A percentile compares a stretch with the other conserved stretches of the same genome.
Conservation (phyloP, 2,888 invertebrate genomes). For the Drosophila cognata region DNA sequence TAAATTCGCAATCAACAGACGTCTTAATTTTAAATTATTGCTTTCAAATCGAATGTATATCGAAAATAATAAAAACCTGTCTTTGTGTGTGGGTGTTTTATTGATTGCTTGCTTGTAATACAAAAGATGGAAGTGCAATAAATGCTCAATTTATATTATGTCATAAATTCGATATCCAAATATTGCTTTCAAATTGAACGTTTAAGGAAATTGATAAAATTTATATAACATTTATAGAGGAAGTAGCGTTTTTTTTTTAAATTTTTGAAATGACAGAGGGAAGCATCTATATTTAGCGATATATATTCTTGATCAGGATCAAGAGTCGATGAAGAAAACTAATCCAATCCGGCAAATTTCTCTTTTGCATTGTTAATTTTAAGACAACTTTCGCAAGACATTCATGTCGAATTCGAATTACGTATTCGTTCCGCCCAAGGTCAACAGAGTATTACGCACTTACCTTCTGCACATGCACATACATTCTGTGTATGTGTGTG, state of each 20-base stretch:
- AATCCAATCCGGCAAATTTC: not conserved
- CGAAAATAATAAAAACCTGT: not conserved
- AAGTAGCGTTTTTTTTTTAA: not conserved
- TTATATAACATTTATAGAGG: not conserved
- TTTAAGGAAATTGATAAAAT: not conserved
- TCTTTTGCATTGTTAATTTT: not conserved
- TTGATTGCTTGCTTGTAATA: not conserved
- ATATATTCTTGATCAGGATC: not conserved
- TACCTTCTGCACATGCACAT: not conserved
- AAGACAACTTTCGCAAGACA: not conserved
- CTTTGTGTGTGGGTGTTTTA: constrained; percentile 10
- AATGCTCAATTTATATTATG: not conserved
- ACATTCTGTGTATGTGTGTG: constrained; percentile 5
- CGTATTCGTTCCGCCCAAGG: constrained; percentile 23
- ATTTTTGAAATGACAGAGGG: not conserved
- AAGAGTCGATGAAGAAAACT: not conserved
- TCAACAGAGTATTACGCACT: constrained; percentile 10
- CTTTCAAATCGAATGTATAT: not conserved
- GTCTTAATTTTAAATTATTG: not conserved
- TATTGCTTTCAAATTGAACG: not conserved
- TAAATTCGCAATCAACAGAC: not conserved
- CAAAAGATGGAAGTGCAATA: not conserved
- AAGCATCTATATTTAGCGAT: not conserved
- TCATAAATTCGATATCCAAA: not conserved
- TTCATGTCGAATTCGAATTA: too few relatives aligned